phyloP scores from a whole-genome alignment of 2,113 vertebrate species.

The Oxygymnocypris stewartii region DNA sequence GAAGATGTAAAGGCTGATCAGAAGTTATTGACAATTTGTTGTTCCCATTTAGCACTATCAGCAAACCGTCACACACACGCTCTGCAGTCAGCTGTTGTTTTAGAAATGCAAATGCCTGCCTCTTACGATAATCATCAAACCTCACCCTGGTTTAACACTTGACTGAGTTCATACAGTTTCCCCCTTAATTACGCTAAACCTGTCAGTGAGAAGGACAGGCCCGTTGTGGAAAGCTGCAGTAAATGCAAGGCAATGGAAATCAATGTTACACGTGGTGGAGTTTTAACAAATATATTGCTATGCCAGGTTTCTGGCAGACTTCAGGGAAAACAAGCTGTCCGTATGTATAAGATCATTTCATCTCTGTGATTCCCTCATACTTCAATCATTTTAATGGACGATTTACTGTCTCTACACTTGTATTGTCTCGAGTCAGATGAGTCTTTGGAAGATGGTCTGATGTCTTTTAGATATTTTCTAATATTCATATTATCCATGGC shows the following conservation, averaged over 20 bases:
- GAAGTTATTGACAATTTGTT: constrained; percentile 36
- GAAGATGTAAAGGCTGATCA: constrained; percentile 12
- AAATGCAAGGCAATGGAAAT: constrained; percentile 22
- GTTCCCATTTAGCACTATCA: constrained; percentile 27
- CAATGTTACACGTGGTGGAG: background rate
- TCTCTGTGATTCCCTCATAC: background rate
- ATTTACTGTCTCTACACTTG: background rate
- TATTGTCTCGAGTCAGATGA: background rate
- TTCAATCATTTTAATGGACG: background rate
- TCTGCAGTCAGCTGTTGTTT: constrained; percentile 15
- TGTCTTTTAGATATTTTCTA: background rate
- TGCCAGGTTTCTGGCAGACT: background rate
- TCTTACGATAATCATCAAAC: constrained; percentile 22
- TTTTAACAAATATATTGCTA: background rate
- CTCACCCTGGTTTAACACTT: constrained; percentile 4
- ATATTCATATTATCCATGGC: background rate
- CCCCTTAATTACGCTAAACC: background rate
- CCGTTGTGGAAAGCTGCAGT: background rate
- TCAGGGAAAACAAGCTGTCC: constrained; percentile 9
- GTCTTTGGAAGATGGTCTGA: background rate
- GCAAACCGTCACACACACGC: background rate
- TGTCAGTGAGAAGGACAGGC: background rate
- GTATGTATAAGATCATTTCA: background rate
- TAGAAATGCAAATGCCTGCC: background rate
- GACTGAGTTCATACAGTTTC: background rate